phyloP scores from a whole-genome alignment of 2,797 vertebrate species.

The Crenichthys baileyi region DNA sequence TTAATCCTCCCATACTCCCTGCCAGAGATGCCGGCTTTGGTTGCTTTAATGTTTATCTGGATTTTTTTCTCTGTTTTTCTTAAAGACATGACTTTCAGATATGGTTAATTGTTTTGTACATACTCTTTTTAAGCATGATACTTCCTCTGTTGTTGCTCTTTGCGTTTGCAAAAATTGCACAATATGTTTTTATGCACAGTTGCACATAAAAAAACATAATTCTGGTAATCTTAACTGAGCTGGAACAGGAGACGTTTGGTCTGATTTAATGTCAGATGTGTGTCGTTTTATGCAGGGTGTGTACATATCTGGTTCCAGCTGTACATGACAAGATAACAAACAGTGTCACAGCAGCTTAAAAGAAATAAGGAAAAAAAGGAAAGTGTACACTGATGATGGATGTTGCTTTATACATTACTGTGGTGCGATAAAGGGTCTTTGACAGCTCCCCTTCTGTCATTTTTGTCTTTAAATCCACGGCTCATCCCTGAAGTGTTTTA shows the following conservation, averaged over 20 bases:
- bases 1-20: conserved; percentile 54
- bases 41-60: conserved; percentile 45
- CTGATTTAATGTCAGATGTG: background rate
- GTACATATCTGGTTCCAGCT: background rate
- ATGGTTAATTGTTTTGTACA: background rate
- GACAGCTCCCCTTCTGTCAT: background rate
- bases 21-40: conserved; percentile 38
- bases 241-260: background rate
- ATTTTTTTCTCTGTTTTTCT: background rate
- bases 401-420: background rate
- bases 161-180: background rate
- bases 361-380: background rate
- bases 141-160: background rate
- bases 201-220: too few relatives aligned
- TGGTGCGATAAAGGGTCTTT: background rate
- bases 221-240: too few relatives aligned
- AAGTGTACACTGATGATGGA: background rate
- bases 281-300: background rate
- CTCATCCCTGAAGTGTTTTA: conserved; percentile 16
- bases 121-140: background rate
- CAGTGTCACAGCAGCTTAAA: background rate
- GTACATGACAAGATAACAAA: conserved; percentile 1
- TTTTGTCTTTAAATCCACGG: background rate
- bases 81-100: background rate
- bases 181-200: background rate